Conservation (phyloP, 23 tunicate genomes). For the Clavelina lepadiformis region DNA sequence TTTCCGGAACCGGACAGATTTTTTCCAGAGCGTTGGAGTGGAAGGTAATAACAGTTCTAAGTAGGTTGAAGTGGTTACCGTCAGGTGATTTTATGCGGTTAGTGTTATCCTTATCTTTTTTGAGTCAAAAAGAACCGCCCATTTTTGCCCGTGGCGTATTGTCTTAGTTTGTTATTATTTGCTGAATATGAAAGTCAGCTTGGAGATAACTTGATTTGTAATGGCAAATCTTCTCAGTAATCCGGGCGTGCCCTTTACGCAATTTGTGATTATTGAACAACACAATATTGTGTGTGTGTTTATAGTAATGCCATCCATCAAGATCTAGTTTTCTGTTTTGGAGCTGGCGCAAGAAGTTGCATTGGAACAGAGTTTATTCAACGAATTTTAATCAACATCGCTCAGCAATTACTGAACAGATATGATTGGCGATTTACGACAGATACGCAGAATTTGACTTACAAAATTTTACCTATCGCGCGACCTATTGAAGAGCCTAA, state of each 20-base stretch:
- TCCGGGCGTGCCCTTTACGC: too few species aligned
- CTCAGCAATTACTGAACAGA: slow-evolving; percentile 22
- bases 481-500: slow-evolving; percentile 38
- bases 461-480: slow-evolving; percentile 68
- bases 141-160: too few species aligned
- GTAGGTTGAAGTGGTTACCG: neutral
- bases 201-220: too few species aligned
- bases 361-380: slow-evolving; percentile 53
- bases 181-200: slow-evolving; percentile 11
- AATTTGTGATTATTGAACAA: too few species aligned
- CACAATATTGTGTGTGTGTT: neutral
- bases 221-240: too few species aligned
- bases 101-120: too few species aligned
- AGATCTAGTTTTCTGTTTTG: slow-evolving; percentile 36
- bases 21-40: slow-evolving; percentile 72
- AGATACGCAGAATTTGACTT: slow-evolving; percentile 4
- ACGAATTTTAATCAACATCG: slow-evolving; percentile 27
- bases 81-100: neutral
- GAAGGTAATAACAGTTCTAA: slow-evolving; percentile 12
- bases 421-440: slow-evolving; percentile 44
- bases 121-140: too few species aligned
- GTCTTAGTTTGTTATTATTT: slow-evolving; percentile 2
- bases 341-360: slow-evolving; percentile 56
- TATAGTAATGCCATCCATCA: slow-evolving; percentile 26
- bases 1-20: slow-evolving; percentile 60